Conservation (phyloP, 2,888 invertebrate species). For the Meiosimyza platycephala region DNA sequence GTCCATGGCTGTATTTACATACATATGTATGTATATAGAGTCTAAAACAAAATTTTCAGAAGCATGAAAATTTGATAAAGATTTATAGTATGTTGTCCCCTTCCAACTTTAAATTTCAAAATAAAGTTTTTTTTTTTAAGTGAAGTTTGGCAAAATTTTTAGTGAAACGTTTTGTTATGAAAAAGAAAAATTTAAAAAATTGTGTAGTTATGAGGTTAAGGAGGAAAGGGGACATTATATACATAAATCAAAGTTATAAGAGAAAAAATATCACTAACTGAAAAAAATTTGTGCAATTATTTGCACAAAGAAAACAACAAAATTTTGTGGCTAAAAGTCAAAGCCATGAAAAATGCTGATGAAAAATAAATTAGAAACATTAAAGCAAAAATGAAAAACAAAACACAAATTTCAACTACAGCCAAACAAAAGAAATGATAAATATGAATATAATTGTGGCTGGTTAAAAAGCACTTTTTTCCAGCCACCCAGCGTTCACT, state of each 20-base stretch:
- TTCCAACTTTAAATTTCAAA: neutral
- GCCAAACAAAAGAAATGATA: neutral
- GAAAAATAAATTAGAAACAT: neutral
- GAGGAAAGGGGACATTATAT: neutral
- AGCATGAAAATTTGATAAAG: no score
- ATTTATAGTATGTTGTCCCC: no score
- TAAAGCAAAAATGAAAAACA: neutral
- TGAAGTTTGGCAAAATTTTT: no score
- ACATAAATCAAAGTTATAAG: neutral
- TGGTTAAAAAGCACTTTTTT: no score
- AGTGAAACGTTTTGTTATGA: no score
- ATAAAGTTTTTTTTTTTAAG: neutral
- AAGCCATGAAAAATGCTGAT: neutral
- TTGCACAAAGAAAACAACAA: neutral
- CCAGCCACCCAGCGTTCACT: no score
- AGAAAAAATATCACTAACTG: neutral
- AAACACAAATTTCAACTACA: neutral
- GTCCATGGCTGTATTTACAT: no score
- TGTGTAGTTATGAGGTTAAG: neutral
- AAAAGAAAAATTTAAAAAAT: constrained; percentile 8
- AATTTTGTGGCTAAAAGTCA: neutral
- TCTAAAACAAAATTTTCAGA: no score
- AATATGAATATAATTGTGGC: no score
- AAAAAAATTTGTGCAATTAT: constrained; percentile 9
- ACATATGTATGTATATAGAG: no score